These are phyloP conservation scores for Rhynchopsitta pachyrhyncha DNA, from an alignment of 2,113 vertebrate species.

Conservation along the genomic window DNA sequence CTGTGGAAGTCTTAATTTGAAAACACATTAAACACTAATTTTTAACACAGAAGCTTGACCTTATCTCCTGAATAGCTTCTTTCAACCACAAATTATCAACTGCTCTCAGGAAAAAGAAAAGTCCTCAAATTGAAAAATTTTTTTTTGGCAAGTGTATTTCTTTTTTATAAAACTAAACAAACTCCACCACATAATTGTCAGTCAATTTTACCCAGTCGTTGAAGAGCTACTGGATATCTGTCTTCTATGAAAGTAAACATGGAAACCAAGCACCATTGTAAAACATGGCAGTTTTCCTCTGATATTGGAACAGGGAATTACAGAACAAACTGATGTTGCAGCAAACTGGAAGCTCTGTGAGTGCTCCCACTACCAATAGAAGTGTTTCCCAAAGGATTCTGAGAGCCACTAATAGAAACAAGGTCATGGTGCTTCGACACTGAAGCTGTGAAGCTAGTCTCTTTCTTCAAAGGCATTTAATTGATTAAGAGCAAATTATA, in stretches of 20 bases:
- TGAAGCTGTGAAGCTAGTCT: neutral
- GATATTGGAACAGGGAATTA: neutral
- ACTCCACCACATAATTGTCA: neutral
- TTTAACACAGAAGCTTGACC: neutral
- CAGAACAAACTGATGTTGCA: neutral
- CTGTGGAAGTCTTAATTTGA: neutral
- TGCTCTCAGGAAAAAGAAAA: neutral
- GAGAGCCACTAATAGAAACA: neutral
- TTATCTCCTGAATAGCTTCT: neutral
- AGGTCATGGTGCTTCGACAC: neutral
- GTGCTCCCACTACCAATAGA: neutral
- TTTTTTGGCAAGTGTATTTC: neutral
- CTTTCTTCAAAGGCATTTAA: neutral
- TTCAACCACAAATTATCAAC: neutral
- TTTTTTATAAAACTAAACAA: neutral
- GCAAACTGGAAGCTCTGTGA: neutral
- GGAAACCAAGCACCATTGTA: neutral
- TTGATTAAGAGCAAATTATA: neutral
- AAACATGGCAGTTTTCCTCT: neutral
- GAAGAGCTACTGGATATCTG: neutral
- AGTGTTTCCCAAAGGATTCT: neutral
- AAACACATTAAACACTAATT: neutral
- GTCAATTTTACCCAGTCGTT: neutral
- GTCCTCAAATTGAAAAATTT: neutral
- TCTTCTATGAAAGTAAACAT: neutral